These are phyloP conservation scores for Pristionchus arcanus DNA, from an alignment of 2,888 invertebrate species.

Conservation along the genomic window DNA sequence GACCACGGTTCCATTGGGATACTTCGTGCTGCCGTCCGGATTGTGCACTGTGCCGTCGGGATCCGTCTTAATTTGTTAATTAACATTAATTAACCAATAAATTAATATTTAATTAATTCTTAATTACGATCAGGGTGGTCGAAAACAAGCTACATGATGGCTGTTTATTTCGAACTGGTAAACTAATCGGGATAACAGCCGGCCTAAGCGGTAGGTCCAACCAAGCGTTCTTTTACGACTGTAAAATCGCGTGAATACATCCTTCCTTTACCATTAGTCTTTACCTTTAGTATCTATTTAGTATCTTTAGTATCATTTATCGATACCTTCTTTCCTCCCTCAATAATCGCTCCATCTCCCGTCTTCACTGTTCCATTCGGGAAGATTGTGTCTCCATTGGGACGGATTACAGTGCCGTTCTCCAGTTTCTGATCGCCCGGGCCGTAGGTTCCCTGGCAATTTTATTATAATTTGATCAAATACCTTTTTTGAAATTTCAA, in stretches of 20 bases:
- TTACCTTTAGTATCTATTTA: no score
- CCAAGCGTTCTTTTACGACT: no score
- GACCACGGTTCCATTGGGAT: conserved; percentile 28
- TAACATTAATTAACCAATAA: background rate
- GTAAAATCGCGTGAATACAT: no score
- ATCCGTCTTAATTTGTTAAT: background rate
- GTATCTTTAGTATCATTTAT: background rate
- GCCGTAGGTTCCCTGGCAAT: conserved; percentile 49
- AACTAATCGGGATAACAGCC: no score
- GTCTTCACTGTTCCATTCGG: conserved; percentile 52
- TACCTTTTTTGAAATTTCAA: no score
- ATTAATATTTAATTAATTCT: no score
- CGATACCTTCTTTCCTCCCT: conserved; percentile 11
- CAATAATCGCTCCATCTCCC: conserved; percentile 17
- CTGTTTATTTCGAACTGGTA: no score
- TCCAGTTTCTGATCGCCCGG: conserved; percentile 40
- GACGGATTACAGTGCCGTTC: conserved; percentile 11
- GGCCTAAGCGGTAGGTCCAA: no score
- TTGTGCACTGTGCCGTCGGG: background rate
- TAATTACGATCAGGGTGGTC: background rate
- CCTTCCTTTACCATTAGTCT: no score
- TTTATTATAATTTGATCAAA: no score
- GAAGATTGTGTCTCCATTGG: conserved; percentile 47
- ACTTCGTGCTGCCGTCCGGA: conserved; percentile 26
- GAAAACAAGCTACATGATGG: no score